Evolutionary conservation across 1,140 invertebrate genomes (phyloP), one percentile per base, ranked within the genome.

Genomic region (Pararge aegeria): DNA sequence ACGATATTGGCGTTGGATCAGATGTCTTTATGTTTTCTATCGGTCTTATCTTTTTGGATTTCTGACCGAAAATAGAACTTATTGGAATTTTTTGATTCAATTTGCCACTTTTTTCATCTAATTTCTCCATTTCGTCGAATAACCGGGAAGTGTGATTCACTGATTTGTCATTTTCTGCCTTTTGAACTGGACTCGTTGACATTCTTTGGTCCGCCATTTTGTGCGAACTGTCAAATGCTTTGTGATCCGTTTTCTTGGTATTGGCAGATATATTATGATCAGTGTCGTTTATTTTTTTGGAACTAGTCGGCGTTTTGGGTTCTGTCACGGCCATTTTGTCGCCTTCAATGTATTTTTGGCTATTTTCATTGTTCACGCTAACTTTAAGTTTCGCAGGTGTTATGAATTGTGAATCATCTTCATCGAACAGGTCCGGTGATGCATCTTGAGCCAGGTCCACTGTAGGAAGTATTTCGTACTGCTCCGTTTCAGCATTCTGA

Each of bases 101-200:
- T 20, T 51, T 70, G 1, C 76, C 77, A 34, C 64, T 74, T n/a
- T 64, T 61, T 37, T 79, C 53, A 27, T 87, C 83, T 12, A 78
- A 48, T 67, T 74, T 81, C 12, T 75, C 67, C 75, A 87, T 79
- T 57, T 80, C 76, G 4, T 78, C 52, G 21, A 87, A 79, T 18
- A 84, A 59, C 21, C 66, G 64, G 3, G 76, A 71, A 5, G 75
- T 80, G 13, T 60, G 61, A 34, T 44, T 62, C 0, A 5, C 6
- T 53, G 55, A 37, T 58, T 55, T 50, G 13, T 1, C 38, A 2
- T 38, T 44, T 52, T 34, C 30, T 12, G 12, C 10, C 7, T 10
- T 34, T 6, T 34, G 2, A 12, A 3, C 30, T 10, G 30, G 30
- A 34, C 30, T 34, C n/a, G 12, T 34, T 12, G 12, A 34, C 30